Percentiles rank a stretch among this genome's conserved stretches.
Conservation (phyloP, 2,888 invertebrate genomes). For the Acanthosoma haemorrhoidale region DNA sequence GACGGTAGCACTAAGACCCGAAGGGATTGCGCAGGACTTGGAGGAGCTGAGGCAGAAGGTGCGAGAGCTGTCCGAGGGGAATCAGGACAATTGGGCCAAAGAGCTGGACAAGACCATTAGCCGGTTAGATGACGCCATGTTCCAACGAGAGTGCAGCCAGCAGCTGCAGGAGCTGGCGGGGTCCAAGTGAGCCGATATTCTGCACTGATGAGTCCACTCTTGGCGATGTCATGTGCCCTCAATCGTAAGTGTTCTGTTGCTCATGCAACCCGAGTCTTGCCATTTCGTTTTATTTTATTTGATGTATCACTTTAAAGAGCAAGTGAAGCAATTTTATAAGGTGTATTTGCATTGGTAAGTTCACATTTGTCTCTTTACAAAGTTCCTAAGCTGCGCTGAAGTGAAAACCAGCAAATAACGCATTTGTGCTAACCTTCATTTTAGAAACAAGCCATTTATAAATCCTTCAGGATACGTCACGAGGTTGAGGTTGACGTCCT, state of each 20-base stretch:
- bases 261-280: not conserved
- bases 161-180: conserved; percentile 46
- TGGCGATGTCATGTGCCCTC: not conserved
- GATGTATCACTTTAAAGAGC: not conserved
- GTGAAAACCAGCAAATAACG: too few species aligned
- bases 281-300: not conserved
- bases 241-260: not conserved
- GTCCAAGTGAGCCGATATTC: conserved; percentile 19
- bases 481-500: not conserved
- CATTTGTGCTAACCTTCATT: too few species aligned
- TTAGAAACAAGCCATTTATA: too few species aligned
- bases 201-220: not conserved
- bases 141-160: conserved; percentile 60
- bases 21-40: conserved; percentile 47
- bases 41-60: conserved; percentile 64
- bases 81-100: conserved; percentile 67
- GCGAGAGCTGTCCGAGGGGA: conserved; percentile 67
- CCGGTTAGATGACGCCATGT: conserved; percentile 64
- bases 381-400: not conserved
- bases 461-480: too few species aligned
- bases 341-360: not conserved
- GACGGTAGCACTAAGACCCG: not conserved
- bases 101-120: conserved; percentile 73
- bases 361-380: not conserved
- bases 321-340: not conserved